Percentiles rank a stretch among this genome's conserved stretches.
phyloP scores from a whole-genome alignment of 2,888 invertebrate species.

The Leucophenga maculata region DNA sequence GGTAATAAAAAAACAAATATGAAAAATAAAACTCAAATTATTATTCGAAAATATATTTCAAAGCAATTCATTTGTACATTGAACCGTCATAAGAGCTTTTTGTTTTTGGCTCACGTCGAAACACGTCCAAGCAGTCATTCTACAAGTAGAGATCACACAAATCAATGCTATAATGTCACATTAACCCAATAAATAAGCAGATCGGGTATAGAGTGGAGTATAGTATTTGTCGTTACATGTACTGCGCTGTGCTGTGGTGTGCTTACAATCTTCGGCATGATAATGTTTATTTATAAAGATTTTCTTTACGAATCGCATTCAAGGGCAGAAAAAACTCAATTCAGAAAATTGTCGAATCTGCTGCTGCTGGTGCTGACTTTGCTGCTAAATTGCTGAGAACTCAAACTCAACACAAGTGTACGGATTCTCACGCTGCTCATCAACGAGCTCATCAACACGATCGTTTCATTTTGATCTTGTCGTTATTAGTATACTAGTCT shows the following conservation, averaged over 20 bases:
- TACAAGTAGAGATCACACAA: background rate
- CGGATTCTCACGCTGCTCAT: conserved; percentile 13
- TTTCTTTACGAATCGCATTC: conserved; percentile 39
- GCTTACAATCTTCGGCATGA: conserved; percentile 12
- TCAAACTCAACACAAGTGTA: background rate
- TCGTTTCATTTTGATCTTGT: conserved; percentile 1
- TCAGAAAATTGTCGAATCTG: conserved; percentile 14
- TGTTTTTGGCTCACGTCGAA: background rate
- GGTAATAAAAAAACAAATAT: too few species aligned
- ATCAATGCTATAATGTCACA: conserved; percentile 48
- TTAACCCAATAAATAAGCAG: conserved; percentile 62
- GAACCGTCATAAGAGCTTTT: conserved; percentile 10
- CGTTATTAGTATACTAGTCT: background rate
- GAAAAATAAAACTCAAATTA: too few species aligned
- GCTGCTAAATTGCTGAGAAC: conserved; percentile 3
- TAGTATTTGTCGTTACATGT: conserved; percentile 19
- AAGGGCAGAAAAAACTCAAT: conserved; percentile 45
- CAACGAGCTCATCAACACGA: conserved; percentile 13
- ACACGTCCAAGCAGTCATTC: conserved; percentile 6
- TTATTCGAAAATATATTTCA: too few species aligned
- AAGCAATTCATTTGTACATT: background rate
- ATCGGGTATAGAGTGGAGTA: too few species aligned
- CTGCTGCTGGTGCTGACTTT: too few species aligned
- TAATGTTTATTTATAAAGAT: conserved; percentile 18
- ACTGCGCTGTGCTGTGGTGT: too few species aligned